A percentile compares a stretch with the other conserved stretches of the same genome.
These are phyloP conservation scores for Sanderia malayensis DNA, from an alignment of 30 jellyfish, hydroid and myxozoan genomes.

Conservation along the genomic window DNA sequence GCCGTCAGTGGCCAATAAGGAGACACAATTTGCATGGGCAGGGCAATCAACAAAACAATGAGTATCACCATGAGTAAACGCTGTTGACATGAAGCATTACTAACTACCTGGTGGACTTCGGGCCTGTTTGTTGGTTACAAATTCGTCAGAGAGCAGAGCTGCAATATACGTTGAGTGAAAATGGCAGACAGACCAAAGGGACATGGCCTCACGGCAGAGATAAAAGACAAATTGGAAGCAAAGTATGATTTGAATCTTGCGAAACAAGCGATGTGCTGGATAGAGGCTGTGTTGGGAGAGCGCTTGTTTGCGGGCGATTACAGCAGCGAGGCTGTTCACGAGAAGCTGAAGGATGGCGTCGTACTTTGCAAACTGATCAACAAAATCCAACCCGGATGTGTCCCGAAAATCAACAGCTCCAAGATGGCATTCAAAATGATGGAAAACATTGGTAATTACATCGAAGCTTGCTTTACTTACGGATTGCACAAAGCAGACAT, in stretches of 20 bases:
- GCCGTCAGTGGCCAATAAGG: too few relatives aligned
- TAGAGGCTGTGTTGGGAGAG: constrained; percentile 72
- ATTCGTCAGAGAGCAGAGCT: neutral
- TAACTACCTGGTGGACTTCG: too few relatives aligned
- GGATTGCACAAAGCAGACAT: constrained; percentile 70
- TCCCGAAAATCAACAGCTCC: constrained; percentile 60
- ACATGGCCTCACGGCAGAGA: constrained; percentile 57
- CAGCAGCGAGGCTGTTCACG: constrained; percentile 67
- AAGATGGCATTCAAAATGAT: constrained; percentile 80
- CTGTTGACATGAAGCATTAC: too few relatives aligned
- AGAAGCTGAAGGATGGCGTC: constrained; percentile 75
- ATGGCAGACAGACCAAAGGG: constrained; percentile 67
- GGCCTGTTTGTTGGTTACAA: too few relatives aligned
- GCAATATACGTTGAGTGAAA: neutral
- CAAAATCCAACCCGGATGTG: constrained; percentile 71
- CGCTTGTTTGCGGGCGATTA: constrained; percentile 38
- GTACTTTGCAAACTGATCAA: constrained; percentile 72
- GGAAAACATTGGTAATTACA: constrained; percentile 92
- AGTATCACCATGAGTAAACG: too few relatives aligned
- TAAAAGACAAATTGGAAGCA: constrained; percentile 51
- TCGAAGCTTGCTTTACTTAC: constrained; percentile 48
- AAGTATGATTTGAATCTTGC: constrained; percentile 56
- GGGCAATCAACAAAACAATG: too few relatives aligned
- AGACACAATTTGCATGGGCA: too few relatives aligned
- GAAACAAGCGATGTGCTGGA: constrained; percentile 67